These are phyloP conservation scores for Drosophila subquinaria DNA, from an alignment of 2,888 invertebrate species.

Conservation along the genomic window DNA sequence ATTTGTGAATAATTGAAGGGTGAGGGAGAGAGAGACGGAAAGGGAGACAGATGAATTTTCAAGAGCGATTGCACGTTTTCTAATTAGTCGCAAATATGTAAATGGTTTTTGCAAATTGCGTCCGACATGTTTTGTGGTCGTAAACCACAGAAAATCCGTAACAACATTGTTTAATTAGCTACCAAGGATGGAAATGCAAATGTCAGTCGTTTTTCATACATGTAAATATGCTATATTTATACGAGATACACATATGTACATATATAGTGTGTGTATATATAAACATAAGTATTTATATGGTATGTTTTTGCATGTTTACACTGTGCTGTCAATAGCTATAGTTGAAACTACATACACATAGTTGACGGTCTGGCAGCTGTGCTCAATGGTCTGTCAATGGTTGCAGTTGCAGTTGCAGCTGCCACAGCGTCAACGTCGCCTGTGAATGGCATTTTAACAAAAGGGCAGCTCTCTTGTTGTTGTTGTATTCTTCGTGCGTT, in stretches of 20 bases:
- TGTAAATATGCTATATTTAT: constrained; percentile 5
- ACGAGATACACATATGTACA: background rate
- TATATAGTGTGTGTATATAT: background rate
- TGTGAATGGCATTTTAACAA: constrained; percentile 38
- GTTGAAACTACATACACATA: constrained; percentile 2
- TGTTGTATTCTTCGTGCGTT: constrained; percentile 1
- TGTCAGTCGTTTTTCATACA: constrained; percentile 5
- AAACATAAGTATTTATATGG: background rate
- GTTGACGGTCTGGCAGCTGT: constrained; percentile 2
- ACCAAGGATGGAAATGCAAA: constrained; percentile 14
- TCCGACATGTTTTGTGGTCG: constrained; percentile 26
- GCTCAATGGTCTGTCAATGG: constrained; percentile 13
- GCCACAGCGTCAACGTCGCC: constrained; percentile 3
- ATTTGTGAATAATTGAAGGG: too few species aligned
- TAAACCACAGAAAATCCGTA: constrained; percentile 18
- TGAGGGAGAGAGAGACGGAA: too few species aligned
- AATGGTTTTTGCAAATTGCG: constrained; percentile 25
- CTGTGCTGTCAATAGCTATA: constrained; percentile 38
- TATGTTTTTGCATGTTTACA: constrained; percentile 13
- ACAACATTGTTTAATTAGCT: constrained; percentile 43
- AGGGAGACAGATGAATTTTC: background rate
- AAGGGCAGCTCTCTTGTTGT: constrained; percentile 25
- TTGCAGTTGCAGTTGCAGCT: background rate
- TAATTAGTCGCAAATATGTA: constrained; percentile 36
- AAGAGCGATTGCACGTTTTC: background rate